phyloP scores from a whole-genome alignment of 2,797 vertebrate genomes.

The Bradypodion ventrale region DNA sequence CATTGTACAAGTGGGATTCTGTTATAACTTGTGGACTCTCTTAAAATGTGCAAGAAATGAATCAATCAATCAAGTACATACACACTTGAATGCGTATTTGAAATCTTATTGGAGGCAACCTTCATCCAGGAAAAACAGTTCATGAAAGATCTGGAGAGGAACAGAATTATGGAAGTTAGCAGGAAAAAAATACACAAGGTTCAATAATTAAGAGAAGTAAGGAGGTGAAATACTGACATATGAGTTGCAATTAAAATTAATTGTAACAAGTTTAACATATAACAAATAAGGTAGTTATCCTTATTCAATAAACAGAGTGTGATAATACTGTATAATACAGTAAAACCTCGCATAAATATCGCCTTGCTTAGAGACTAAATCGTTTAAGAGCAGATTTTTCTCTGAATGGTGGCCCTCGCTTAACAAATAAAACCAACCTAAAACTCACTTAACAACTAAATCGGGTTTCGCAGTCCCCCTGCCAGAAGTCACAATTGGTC shows the following conservation, averaged over 20 bases:
- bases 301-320: neutral
- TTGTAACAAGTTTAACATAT: slow-evolving; percentile 1
- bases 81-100: slow-evolving; percentile 37
- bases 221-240: slow-evolving; percentile 5
- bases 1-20: neutral
- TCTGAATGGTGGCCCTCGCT: too few species aligned
- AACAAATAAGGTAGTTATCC: neutral
- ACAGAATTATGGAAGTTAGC: slow-evolving; percentile 31
- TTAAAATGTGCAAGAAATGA: slow-evolving; percentile 26
- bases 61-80: slow-evolving; percentile 20
- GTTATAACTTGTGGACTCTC: slow-evolving; percentile 15
- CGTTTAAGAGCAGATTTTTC: too few species aligned
- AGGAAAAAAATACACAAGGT: slow-evolving; percentile 15
- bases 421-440: too few species aligned
- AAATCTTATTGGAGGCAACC: slow-evolving; percentile 43
- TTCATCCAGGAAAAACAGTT: slow-evolving; percentile 26
- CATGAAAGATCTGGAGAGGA: slow-evolving; percentile 29
- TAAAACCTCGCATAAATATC: too few species aligned
- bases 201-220: slow-evolving; percentile 19
- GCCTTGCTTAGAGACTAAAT: too few species aligned
- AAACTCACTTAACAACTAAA: too few species aligned
- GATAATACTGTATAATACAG: neutral
- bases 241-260: slow-evolving; percentile 20
- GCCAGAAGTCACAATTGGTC: too few species aligned
- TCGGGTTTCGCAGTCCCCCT: too few species aligned